Conservation (phyloP, 2,888 invertebrate genomes). For the Callyntrura sp. region DNA sequence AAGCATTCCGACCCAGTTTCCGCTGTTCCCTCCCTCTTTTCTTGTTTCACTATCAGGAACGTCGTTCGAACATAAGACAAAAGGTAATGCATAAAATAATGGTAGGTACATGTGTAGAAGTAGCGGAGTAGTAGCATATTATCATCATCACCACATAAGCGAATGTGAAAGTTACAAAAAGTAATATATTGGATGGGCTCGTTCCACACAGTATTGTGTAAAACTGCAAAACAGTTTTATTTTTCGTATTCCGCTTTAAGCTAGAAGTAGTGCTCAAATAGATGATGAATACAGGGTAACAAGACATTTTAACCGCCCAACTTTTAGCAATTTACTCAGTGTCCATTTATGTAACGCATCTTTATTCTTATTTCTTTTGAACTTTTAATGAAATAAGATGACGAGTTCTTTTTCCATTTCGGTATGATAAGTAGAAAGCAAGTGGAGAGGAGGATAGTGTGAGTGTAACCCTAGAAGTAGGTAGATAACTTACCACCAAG, state of each 20-base stretch:
- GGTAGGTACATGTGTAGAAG: constrained; percentile 15
- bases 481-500: neutral
- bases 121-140: neutral
- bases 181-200: constrained; percentile 1
- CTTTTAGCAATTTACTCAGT: constrained; percentile 50
- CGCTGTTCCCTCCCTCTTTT: constrained; percentile 34
- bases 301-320: constrained; percentile 19
- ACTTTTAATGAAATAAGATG: constrained; percentile 59
- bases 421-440: constrained; percentile 5
- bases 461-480: neutral
- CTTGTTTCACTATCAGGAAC: constrained; percentile 15
- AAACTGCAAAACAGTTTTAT: neutral
- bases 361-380: constrained; percentile 38
- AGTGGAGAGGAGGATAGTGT: neutral
- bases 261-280: constrained; percentile 4
- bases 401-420: constrained; percentile 22
- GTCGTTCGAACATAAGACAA: too few relatives aligned
- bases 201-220: neutral
- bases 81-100: too few relatives aligned
- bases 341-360: constrained; percentile 45
- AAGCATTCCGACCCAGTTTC: constrained; percentile 60
- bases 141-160: neutral
- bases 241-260: constrained; percentile 6
- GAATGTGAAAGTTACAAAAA: constrained; percentile 36
- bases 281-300: neutral